These are phyloP conservation scores for Actinemys pallida DNA, from an alignment of 2,113 vertebrate species.

Conservation along the genomic window DNA sequence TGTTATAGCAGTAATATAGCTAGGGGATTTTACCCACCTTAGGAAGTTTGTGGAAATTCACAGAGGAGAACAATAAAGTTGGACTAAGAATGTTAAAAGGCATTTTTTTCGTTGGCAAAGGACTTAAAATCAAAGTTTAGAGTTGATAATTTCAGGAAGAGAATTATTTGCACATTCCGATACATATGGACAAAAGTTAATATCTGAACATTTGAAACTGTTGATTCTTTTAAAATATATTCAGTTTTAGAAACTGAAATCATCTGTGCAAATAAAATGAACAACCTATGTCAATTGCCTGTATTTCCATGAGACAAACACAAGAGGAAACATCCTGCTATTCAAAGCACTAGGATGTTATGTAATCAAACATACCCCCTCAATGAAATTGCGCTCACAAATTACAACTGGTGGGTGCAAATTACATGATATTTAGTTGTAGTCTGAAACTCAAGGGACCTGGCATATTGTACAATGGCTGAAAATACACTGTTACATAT, in stretches of 20 bases:
- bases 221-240: neutral
- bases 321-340: neutral
- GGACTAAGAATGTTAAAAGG: neutral
- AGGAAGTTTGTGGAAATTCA: conserved; percentile 1
- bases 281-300: neutral
- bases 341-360: neutral
- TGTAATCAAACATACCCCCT: neutral
- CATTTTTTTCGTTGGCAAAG: neutral
- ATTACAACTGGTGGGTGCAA: neutral
- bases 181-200: neutral
- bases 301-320: neutral
- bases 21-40: neutral
- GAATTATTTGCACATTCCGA: neutral
- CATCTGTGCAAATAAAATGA: neutral
- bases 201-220: neutral
- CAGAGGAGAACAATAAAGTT: conserved; percentile 5
- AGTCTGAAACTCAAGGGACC: neutral
- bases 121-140: neutral
- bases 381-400: neutral
- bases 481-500: conserved; percentile 38
- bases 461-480: conserved; percentile 12
- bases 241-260: neutral
- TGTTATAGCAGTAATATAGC: neutral
- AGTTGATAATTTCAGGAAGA: neutral
- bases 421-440: neutral